Percentiles rank a stretch among this genome's conserved stretches.
These are phyloP conservation scores for Plemyria rubiginata DNA, from an alignment of 2,888 invertebrate genomes.

Conservation along the genomic window DNA sequence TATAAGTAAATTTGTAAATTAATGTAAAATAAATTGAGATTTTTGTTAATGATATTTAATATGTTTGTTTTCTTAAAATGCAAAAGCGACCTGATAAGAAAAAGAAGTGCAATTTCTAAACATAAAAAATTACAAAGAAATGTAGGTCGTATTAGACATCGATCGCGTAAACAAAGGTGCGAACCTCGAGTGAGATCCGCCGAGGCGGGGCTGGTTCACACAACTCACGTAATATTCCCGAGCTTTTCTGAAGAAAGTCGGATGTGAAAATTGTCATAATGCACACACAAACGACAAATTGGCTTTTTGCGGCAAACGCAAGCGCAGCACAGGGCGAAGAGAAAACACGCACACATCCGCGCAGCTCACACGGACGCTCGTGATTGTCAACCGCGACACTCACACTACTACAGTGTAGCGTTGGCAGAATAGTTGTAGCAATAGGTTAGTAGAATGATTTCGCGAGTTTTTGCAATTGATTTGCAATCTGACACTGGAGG, in stretches of 20 bases:
- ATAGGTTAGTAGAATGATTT: slow-evolving; percentile 2
- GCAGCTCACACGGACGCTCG: slow-evolving; percentile 41
- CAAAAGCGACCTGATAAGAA: slow-evolving; percentile 17
- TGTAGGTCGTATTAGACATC: slow-evolving; percentile 60
- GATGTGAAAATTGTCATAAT: slow-evolving; percentile 82
- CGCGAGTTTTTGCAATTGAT: background rate
- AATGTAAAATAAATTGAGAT: slow-evolving; percentile 84
- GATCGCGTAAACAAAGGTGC: slow-evolving; percentile 72
- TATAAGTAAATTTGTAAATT: slow-evolving; percentile 77
- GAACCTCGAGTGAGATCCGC: slow-evolving; percentile 64
- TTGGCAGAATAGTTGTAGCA: slow-evolving; percentile 45
- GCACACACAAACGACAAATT: slow-evolving; percentile 68
- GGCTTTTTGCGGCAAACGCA: slow-evolving; percentile 64
- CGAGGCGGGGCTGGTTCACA: slow-evolving; percentile 55
- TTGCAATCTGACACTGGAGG: slow-evolving; percentile 3
- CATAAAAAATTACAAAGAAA: slow-evolving; percentile 41
- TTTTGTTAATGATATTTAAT: slow-evolving; percentile 73
- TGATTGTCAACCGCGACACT: slow-evolving; percentile 51
- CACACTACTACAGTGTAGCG: slow-evolving; percentile 51
- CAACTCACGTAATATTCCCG: slow-evolving; percentile 58
- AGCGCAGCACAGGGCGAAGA: slow-evolving; percentile 50
- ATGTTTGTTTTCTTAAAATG: slow-evolving; percentile 42
- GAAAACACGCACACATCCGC: slow-evolving; percentile 54
- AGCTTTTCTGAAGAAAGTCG: slow-evolving; percentile 76
- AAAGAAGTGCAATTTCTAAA: slow-evolving; percentile 47